Conservation (phyloP, 64 coral and sea anemone genomes). For the Pachyseris speciosa region DNA sequence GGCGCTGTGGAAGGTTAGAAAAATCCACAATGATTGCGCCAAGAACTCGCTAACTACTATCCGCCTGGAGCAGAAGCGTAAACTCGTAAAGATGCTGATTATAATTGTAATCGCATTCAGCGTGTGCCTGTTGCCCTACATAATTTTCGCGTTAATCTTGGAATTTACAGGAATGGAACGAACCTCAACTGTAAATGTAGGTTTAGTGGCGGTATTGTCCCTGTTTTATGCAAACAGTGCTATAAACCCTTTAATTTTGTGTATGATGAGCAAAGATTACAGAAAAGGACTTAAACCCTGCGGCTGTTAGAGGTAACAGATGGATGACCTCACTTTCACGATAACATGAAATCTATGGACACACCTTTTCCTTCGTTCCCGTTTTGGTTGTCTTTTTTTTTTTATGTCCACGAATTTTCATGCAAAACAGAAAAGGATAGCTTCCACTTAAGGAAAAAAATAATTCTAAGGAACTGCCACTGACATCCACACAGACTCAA, state of each 20-base stretch:
- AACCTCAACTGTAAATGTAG: conserved; percentile 41
- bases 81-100: conserved; percentile 92
- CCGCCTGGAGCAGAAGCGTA: conserved; percentile 85
- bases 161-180: conserved; percentile 57
- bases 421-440: too few species aligned
- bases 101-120: conserved; percentile 83
- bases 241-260: conserved; percentile 88
- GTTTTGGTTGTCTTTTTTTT: too few species aligned
- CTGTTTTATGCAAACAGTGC: conserved; percentile 83
- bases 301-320: conserved; percentile 80
- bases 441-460: too few species aligned
- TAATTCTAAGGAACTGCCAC: too few species aligned
- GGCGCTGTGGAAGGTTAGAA: conserved; percentile 76
- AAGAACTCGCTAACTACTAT: conserved; percentile 60
- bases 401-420: too few species aligned
- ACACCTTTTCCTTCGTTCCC: too few species aligned
- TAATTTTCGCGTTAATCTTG: conserved; percentile 51
- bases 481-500: too few species aligned
- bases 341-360: too few species aligned
- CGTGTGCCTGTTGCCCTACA: conserved; percentile 75
- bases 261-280: conserved; percentile 95
- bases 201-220: conserved; percentile 75
- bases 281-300: conserved; percentile 84
- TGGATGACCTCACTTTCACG: too few species aligned
- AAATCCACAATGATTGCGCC: conserved; percentile 51